These are phyloP conservation scores for Ellobius talpinus DNA, from an alignment of 2,113 vertebrate species.

Conservation along the genomic window DNA sequence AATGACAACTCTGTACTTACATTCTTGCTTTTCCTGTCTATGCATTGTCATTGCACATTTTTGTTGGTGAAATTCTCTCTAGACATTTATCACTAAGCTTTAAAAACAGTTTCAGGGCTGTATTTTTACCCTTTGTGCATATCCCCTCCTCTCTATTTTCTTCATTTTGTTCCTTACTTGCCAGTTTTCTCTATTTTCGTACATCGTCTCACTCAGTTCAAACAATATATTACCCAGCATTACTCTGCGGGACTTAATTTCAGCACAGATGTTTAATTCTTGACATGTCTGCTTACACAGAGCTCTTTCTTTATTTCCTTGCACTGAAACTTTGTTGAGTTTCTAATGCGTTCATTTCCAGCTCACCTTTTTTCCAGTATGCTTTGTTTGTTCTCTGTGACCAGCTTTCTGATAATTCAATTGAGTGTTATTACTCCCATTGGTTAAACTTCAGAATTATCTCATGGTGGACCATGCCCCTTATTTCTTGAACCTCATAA, in stretches of 20 bases:
- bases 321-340: background rate
- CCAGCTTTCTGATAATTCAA: background rate
- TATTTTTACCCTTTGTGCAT: background rate
- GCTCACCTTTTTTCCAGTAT: background rate
- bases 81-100: background rate
- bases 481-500: background rate
- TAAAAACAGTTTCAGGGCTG: background rate
- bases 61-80: background rate
- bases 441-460: background rate
- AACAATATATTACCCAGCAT: background rate
- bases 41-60: background rate
- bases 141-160: background rate
- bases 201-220: background rate
- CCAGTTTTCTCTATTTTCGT: background rate
- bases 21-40: fast-evolving
- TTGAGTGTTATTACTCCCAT: background rate
- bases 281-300: background rate
- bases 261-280: background rate
- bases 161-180: background rate
- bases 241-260: background rate
- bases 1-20: background rate
- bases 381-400: background rate
- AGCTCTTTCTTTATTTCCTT: background rate
- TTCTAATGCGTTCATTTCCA: background rate
- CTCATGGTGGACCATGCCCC: background rate